phyloP scores from a whole-genome alignment of 2,113 vertebrate genomes.

The Leucoraja erinaceus region DNA sequence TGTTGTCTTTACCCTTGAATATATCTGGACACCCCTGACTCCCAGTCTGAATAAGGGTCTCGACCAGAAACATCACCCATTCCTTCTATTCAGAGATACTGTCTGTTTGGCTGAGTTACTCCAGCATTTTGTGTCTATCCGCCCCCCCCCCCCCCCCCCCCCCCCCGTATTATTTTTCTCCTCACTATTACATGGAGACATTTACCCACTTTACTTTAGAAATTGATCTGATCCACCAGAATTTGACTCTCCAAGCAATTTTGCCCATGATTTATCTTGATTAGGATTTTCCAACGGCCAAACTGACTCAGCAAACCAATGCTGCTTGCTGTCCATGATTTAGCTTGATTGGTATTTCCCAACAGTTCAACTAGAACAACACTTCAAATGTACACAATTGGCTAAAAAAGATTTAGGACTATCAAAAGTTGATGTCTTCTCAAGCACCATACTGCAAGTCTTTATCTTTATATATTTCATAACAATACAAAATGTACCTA shows the following conservation, averaged over 20 bases:
- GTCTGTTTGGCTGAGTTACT: too few species aligned
- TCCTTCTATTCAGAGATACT: too few species aligned
- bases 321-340: not conserved
- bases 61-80: too few species aligned
- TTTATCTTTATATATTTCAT: not conserved
- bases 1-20: too few species aligned
- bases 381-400: not conserved
- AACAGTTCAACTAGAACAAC: not conserved
- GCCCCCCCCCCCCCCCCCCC: too few species aligned
- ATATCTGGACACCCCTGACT: too few species aligned
- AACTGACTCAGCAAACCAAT: not conserved
- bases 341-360: not conserved
- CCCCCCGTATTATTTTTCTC: too few species aligned
- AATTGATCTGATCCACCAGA: not conserved
- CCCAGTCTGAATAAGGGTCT: too few species aligned
- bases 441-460: not conserved
- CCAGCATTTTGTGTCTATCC: too few species aligned
- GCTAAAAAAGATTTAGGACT: not conserved
- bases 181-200: too few species aligned
- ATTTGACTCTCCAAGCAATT: too few species aligned
- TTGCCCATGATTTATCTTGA: not conserved
- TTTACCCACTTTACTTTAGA: not conserved
- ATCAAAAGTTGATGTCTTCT: not conserved
- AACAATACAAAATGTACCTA: not conserved
- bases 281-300: not conserved